Percentiles rank a stretch among this genome's conserved stretches.
phyloP scores from a whole-genome alignment of 1,140 invertebrate genomes.

The Himalopsyche phryganea region DNA sequence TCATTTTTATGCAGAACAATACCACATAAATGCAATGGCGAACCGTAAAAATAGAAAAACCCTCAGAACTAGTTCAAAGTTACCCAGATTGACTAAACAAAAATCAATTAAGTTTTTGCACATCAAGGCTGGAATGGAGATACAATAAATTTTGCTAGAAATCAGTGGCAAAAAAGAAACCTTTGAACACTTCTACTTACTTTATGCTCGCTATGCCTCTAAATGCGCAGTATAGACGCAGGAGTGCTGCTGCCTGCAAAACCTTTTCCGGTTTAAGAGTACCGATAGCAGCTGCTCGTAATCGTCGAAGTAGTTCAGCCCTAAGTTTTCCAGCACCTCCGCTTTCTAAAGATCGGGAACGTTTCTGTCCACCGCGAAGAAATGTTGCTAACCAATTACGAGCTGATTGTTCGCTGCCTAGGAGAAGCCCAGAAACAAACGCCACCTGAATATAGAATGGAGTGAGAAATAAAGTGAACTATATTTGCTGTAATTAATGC shows the following conservation, averaged over 20 bases:
- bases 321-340: conserved; percentile 72
- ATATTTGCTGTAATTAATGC: too few relatives aligned
- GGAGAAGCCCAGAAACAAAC: conserved; percentile 85
- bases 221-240: conserved; percentile 76
- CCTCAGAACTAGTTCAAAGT: too few relatives aligned
- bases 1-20: too few relatives aligned
- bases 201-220: conserved; percentile 90
- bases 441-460: conserved; percentile 58
- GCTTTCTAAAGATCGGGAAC: conserved; percentile 41
- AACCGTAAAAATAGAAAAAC: too few relatives aligned
- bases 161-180: too few relatives aligned
- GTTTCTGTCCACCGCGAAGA: conserved; percentile 86
- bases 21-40: too few relatives aligned
- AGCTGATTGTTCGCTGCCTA: conserved; percentile 86
- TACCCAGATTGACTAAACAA: too few relatives aligned
- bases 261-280: conserved; percentile 54
- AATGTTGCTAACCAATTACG: conserved; percentile 91
- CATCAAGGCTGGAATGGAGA: too few relatives aligned
- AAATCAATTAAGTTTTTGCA: too few relatives aligned
- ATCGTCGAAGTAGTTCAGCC: conserved; percentile 71
- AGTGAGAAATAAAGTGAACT: too few relatives aligned
- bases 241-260: conserved; percentile 70
- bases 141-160: too few relatives aligned
- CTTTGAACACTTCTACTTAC: too few relatives aligned
- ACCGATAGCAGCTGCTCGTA: conserved; percentile 40